phyloP scores from a whole-genome alignment of 2,797 vertebrate species.

The Tachyglossus aculeatus region DNA sequence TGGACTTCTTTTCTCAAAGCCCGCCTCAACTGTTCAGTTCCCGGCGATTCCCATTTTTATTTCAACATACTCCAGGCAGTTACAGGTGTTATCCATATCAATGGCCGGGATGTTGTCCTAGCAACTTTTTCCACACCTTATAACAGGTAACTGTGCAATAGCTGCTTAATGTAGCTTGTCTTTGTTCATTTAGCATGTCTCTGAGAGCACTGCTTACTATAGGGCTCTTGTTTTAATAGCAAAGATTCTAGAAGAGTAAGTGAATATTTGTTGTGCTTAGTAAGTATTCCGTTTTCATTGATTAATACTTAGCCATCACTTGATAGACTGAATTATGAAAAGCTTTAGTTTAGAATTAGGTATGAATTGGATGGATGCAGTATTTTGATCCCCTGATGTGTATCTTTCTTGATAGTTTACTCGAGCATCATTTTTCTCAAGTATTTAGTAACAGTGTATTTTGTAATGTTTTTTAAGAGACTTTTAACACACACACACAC shows the following conservation, averaged over 20 bases:
- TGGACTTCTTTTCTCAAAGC: constrained; percentile 99
- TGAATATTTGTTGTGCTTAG: neutral
- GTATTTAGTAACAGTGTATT: constrained; percentile 19
- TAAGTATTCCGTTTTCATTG: neutral
- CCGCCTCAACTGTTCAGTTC: constrained; percentile 96
- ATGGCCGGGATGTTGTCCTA: constrained; percentile 93
- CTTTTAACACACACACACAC: too few species aligned
- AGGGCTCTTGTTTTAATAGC: neutral
- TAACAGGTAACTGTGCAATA: constrained; percentile 86
- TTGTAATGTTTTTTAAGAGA: too few species aligned
- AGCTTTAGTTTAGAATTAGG: constrained; percentile 10
- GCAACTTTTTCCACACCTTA: constrained; percentile 98
- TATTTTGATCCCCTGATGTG: neutral
- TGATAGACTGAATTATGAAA: constrained; percentile 7
- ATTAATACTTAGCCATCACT: neutral
- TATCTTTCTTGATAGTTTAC: neutral
- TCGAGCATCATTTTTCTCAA: neutral
- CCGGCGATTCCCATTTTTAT: constrained; percentile 98
- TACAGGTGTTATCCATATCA: constrained; percentile 92
- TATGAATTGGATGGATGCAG: neutral
- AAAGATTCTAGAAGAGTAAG: neutral
- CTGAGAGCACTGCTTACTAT: constrained; percentile 3
- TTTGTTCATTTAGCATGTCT: constrained; percentile 20
- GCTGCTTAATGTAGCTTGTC: constrained; percentile 23
- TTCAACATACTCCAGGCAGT: constrained; percentile 98